Percentiles rank a stretch among this genome's conserved stretches.
Conservation (phyloP, 2,113 vertebrate species). For the Kryptolebias marmoratus region DNA sequence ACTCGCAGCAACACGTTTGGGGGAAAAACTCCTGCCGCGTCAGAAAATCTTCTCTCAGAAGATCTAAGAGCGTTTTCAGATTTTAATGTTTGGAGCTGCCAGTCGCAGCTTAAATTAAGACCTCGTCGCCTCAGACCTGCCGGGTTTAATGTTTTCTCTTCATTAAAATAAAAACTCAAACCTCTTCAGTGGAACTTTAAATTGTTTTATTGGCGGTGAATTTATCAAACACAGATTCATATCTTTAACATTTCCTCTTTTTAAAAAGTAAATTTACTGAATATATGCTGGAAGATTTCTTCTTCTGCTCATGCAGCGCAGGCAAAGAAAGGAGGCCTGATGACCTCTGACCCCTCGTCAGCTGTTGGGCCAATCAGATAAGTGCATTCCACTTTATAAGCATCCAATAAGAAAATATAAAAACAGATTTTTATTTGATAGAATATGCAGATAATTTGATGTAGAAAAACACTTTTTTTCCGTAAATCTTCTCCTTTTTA, state of each 20-base stretch:
- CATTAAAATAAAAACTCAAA: not conserved
- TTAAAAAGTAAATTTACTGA: constrained; percentile 38
- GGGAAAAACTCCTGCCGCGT: no score
- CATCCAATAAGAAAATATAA: constrained; percentile 71
- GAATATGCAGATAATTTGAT: constrained; percentile 48
- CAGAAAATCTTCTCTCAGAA: no score
- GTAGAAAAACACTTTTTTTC: constrained; percentile 46
- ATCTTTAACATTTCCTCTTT: constrained; percentile 46
- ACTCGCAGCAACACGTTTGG: no score
- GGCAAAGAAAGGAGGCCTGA: constrained; percentile 13
- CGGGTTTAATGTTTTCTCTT: no score
- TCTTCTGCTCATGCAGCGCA: constrained; percentile 64
- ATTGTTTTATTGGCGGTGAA: constrained; percentile 52
- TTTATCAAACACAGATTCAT: constrained; percentile 65
- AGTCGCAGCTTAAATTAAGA: no score
- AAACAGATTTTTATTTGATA: constrained; percentile 37
- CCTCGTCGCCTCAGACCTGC: no score
- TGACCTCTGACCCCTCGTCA: constrained; percentile 38
- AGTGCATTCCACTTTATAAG: constrained; percentile 50
- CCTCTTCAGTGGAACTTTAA: constrained; percentile 30
- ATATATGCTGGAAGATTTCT: constrained; percentile 25
- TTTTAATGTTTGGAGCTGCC: no score
- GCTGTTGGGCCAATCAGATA: constrained; percentile 51
- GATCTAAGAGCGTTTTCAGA: no score
- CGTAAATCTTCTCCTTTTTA: constrained; percentile 4